These are phyloP conservation scores for Catharus minimus DNA, from an alignment of 2,113 vertebrate species.

Conservation along the genomic window DNA sequence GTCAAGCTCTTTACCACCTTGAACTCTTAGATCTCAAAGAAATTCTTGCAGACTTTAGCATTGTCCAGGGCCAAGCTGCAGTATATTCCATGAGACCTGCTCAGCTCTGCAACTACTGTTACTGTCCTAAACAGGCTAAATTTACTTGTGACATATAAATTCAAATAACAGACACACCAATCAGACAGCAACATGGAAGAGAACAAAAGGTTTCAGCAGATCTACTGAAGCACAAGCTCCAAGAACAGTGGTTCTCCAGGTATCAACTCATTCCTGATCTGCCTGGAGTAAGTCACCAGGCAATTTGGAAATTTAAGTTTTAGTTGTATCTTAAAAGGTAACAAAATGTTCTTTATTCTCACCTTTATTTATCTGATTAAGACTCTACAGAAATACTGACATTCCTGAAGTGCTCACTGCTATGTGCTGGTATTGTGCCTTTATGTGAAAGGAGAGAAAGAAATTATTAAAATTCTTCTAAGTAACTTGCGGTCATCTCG, in stretches of 20 bases:
- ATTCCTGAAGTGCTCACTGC: not conserved
- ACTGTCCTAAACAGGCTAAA: not conserved
- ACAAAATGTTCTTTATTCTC: not conserved
- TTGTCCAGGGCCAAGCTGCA: not conserved
- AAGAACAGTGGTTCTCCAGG: not conserved
- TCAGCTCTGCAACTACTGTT: not conserved
- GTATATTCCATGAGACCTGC: not conserved
- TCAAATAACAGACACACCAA: not conserved
- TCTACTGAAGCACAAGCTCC: not conserved
- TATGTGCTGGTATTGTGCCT: not conserved
- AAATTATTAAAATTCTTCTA: constrained; percentile 31
- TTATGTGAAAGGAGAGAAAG: not conserved
- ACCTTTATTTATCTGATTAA: not conserved
- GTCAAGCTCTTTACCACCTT: not conserved
- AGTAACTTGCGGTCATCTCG: not conserved
- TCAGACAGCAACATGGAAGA: not conserved
- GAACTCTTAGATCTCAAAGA: not conserved
- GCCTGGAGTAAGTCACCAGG: not conserved
- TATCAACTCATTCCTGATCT: not conserved
- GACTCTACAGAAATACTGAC: not conserved
- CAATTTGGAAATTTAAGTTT: not conserved
- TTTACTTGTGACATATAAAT: not conserved
- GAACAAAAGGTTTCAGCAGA: not conserved
- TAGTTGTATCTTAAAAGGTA: not conserved
- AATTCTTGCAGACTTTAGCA: not conserved